phyloP scores from a whole-genome alignment of 2,113 vertebrate species.

The Prionailurus viverrinus region DNA sequence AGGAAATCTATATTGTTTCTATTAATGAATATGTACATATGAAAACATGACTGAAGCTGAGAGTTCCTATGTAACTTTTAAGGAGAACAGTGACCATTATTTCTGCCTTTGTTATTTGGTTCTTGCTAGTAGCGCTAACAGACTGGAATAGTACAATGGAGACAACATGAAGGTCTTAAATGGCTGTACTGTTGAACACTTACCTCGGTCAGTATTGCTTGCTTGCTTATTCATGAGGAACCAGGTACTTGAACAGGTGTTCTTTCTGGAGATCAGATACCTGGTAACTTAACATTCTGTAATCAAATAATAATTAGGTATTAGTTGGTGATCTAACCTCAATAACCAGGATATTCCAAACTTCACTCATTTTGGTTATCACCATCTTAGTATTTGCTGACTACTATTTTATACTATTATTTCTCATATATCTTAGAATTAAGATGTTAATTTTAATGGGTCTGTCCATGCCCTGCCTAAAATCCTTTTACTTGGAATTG shows the following conservation, averaged over 20 bases:
- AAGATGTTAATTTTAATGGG: not conserved
- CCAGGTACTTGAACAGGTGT: not conserved
- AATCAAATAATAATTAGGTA: slow-evolving; percentile 28
- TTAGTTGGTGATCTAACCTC: not conserved
- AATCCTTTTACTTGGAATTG: not conserved
- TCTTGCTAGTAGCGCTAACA: too few relatives aligned
- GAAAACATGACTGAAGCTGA: not conserved
- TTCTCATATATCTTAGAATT: not conserved
- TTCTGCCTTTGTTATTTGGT: not conserved
- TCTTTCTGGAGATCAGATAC: not conserved
- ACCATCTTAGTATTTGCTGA: not conserved
- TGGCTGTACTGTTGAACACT: not conserved
- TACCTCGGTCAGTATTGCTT: not conserved
- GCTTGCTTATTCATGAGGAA: not conserved
- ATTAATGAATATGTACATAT: not conserved
- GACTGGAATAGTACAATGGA: not conserved
- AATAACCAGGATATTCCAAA: not conserved
- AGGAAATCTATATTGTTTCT: not conserved
- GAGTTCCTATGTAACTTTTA: slow-evolving; percentile 5
- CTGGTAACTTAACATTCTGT: not conserved
- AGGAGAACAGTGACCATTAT: not conserved
- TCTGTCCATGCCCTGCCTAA: not conserved
- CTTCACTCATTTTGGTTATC: not conserved
- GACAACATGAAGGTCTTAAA: not conserved
- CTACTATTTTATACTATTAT: not conserved